phyloP scores from a whole-genome alignment of 2,113 vertebrate species.

The Ariopsis seemanni region DNA sequence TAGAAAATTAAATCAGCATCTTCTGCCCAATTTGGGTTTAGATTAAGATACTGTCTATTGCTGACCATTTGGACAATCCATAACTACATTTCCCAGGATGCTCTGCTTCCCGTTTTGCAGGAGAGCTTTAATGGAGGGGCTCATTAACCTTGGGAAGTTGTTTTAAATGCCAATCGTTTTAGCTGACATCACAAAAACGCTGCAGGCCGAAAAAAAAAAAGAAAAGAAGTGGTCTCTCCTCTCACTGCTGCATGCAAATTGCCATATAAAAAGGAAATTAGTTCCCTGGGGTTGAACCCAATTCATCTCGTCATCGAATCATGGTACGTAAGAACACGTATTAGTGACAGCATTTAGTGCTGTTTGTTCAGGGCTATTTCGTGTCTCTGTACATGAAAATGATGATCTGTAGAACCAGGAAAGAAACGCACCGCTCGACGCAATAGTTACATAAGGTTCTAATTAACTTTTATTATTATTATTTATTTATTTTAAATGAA shows the following conservation, averaged over 20 bases:
- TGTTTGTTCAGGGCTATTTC: constrained; percentile 49
- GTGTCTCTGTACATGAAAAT: constrained; percentile 35
- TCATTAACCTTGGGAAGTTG: constrained; percentile 85
- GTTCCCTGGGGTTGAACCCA: constrained; percentile 78
- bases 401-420: constrained; percentile 20
- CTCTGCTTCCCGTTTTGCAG: constrained; percentile 1
- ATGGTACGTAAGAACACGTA: constrained; percentile 77
- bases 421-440: neutral
- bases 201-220: constrained; percentile 10
- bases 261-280: constrained; percentile 85
- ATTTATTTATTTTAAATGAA: neutral
- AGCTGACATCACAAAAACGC: constrained; percentile 75
- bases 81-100: constrained; percentile 54
- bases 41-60: neutral
- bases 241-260: constrained; percentile 80
- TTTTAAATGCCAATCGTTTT: constrained; percentile 84
- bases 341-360: constrained; percentile 68
- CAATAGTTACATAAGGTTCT: neutral
- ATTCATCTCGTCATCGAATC: constrained; percentile 80
- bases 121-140: constrained; percentile 60
- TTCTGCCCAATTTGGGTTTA: neutral
- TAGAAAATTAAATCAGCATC: neutral
- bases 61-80: neutral
- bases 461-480: constrained; percentile 24
- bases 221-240: constrained; percentile 67